phyloP scores from a whole-genome alignment of 2,888 invertebrate species.

The Sphaeridia pumilis region DNA sequence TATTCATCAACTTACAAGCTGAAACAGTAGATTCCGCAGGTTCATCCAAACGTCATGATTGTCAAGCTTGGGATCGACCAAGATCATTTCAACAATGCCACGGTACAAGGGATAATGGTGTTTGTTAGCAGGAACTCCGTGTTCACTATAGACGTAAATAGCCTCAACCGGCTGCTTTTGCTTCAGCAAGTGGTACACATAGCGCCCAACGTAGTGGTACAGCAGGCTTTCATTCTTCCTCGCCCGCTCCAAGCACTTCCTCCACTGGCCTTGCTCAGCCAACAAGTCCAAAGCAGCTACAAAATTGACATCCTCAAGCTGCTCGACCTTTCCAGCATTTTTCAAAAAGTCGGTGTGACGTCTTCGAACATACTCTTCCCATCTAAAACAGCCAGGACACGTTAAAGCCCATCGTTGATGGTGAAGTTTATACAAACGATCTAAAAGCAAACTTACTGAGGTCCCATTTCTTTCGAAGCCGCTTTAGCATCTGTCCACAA shows the following conservation, averaged over 20 bases:
- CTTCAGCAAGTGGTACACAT: conserved; percentile 48
- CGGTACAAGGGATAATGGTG: conserved; percentile 76
- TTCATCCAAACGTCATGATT: conserved; percentile 56
- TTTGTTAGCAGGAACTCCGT: conserved; percentile 59
- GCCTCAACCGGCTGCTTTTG: conserved; percentile 54
- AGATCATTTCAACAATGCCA: conserved; percentile 46
- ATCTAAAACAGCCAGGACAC: conserved; percentile 35
- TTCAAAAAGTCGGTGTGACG: conserved; percentile 63
- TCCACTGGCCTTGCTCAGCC: conserved; percentile 77
- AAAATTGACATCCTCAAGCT: conserved; percentile 68
- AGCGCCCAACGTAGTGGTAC: conserved; percentile 65
- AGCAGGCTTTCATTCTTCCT: conserved; percentile 51
- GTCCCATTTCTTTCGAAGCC: conserved; percentile 68
- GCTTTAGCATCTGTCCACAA: conserved; percentile 77
- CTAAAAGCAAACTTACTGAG: conserved; percentile 49
- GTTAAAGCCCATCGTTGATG: neutral
- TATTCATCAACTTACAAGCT: conserved; percentile 49
- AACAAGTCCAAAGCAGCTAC: conserved; percentile 68
- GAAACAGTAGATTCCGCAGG: conserved; percentile 54
- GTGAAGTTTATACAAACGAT: no score
- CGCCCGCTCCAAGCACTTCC: conserved; percentile 68
- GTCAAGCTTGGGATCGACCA: conserved; percentile 38
- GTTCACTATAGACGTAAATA: conserved; percentile 56
- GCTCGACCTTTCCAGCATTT: conserved; percentile 63
- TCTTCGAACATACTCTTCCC: conserved; percentile 61